phyloP scores from a whole-genome alignment of 2,797 vertebrate species.

The Cygnus olor region DNA sequence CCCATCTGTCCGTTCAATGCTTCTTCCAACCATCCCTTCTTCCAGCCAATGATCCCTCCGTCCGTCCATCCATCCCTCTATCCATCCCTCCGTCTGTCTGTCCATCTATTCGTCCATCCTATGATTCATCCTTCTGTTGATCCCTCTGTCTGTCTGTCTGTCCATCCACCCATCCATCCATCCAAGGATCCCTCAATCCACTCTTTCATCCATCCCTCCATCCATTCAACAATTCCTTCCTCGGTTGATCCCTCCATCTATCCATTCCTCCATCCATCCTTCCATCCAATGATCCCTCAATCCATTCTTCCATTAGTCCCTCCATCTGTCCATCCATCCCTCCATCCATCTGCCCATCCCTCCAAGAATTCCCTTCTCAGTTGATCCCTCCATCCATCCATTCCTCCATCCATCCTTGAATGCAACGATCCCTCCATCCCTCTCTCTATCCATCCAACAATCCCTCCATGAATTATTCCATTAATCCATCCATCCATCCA shows the following conservation, averaged over 20 bases:
- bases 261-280: too few relatives aligned
- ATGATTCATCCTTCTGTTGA: not conserved
- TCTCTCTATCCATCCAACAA: not conserved
- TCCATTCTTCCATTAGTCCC: too few relatives aligned
- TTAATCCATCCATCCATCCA: too few relatives aligned
- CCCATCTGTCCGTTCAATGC: not conserved
- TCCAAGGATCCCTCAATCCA: not conserved
- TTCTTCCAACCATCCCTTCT: not conserved
- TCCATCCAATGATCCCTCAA: too few relatives aligned
- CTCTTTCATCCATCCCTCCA: not conserved
- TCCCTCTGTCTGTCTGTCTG: rapidly evolving
- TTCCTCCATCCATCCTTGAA: not conserved
- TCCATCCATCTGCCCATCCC: too few relatives aligned
- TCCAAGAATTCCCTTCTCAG: too few relatives aligned
- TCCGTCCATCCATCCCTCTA: not conserved
- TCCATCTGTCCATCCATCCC: not conserved
- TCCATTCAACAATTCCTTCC: too few relatives aligned
- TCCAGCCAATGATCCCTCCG: not conserved
- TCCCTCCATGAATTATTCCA: not conserved
- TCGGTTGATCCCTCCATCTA: rapidly evolving
- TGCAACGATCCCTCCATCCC: not conserved
- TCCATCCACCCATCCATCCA: not conserved
- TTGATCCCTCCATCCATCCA: not conserved
- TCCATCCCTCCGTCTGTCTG: not conserved
- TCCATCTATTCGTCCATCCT: not conserved